These are phyloP conservation scores for Noctua pronuba DNA, from an alignment of 2,888 invertebrate genomes.

Conservation along the genomic window DNA sequence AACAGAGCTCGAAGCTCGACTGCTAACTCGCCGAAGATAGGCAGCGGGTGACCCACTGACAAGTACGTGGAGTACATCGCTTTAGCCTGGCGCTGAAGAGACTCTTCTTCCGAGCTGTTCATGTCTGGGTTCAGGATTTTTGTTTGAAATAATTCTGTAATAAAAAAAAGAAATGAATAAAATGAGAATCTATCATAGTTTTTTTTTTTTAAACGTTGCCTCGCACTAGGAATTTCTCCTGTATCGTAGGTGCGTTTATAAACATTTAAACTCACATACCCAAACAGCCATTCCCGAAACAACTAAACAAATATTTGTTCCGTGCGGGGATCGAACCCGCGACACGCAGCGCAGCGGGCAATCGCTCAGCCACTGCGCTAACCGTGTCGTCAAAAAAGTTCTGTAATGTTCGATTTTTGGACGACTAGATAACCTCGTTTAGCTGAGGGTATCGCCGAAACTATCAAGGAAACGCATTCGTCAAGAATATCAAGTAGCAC, in stretches of 20 bases:
- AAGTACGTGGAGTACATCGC: slow-evolving; percentile 93
- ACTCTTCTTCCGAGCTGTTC: slow-evolving; percentile 90
- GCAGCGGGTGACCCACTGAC: slow-evolving; percentile 90
- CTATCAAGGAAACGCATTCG: too few relatives aligned
- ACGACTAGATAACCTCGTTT: not conserved
- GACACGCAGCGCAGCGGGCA: too few relatives aligned
- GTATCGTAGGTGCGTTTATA: too few relatives aligned
- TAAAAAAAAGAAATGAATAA: not conserved
- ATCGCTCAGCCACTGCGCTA: too few relatives aligned
- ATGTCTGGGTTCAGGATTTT: slow-evolving; percentile 95
- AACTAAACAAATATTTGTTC: too few relatives aligned
- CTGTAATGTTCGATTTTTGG: not conserved
- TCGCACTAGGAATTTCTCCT: too few relatives aligned
- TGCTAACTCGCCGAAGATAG: slow-evolving; percentile 89
- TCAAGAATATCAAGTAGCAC: not conserved
- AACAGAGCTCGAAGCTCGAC: slow-evolving; percentile 89
- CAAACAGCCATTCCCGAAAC: too few relatives aligned
- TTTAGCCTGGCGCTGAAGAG: slow-evolving; percentile 92
- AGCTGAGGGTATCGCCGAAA: not conserved
- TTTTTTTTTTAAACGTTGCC: too few relatives aligned
- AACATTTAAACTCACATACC: too few relatives aligned
- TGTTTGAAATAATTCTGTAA: slow-evolving; percentile 94
- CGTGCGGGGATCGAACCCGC: too few relatives aligned
- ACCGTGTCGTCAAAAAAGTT: too few relatives aligned
- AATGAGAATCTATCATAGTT: not conserved